A percentile compares a stretch with the other conserved stretches of the same genome.
Evolutionary conservation across 2,797 vertebrate genomes (phyloP).

Genomic region (Sciaenops ocellatus): DNA sequence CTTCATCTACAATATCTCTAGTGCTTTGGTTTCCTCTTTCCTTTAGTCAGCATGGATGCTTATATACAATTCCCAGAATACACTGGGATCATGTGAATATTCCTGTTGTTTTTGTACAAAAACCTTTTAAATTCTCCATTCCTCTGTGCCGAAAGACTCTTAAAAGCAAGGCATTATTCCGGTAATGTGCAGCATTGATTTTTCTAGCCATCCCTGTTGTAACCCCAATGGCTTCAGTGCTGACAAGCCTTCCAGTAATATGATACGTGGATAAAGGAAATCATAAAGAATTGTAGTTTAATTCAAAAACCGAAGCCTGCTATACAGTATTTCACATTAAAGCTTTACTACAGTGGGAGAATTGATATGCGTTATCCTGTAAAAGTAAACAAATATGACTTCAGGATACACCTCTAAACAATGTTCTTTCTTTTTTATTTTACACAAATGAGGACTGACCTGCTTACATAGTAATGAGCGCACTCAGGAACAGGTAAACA

Average conservation of each 20-base stretch:
- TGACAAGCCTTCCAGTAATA: conserved; percentile 60
- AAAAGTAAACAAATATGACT: conserved; percentile 38
- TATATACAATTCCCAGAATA: conserved; percentile 57
- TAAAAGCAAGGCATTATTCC: conserved; percentile 61
- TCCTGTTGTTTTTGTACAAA: conserved; percentile 58
- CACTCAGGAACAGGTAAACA: conserved; percentile 61
- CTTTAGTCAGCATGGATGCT: conserved; percentile 61
- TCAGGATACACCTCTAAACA: conserved; percentile 10
- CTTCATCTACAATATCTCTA: conserved; percentile 35
- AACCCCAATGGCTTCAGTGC: conserved; percentile 43
- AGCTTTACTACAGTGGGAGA: background rate
- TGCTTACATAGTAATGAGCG: conserved; percentile 63
- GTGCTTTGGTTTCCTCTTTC: conserved; percentile 60
- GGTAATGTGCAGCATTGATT: conserved; percentile 76
- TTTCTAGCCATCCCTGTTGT: conserved; percentile 47
- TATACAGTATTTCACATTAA: conserved; percentile 13
- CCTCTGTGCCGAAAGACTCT: conserved; percentile 41
- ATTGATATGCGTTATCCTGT: conserved; percentile 17
- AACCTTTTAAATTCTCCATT: conserved; percentile 65
- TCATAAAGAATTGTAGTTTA: conserved; percentile 34
- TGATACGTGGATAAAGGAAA: conserved; percentile 43
- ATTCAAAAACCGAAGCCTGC: conserved; percentile 7
- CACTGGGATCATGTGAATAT: conserved; percentile 50
- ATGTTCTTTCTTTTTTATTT: conserved; percentile 13
- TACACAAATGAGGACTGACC: conserved; percentile 66